Percentiles rank a stretch among this genome's conserved stretches.
Evolutionary conservation across 2,888 invertebrate genomes (phyloP).

Genomic region (Diachrysia chrysitis): DNA sequence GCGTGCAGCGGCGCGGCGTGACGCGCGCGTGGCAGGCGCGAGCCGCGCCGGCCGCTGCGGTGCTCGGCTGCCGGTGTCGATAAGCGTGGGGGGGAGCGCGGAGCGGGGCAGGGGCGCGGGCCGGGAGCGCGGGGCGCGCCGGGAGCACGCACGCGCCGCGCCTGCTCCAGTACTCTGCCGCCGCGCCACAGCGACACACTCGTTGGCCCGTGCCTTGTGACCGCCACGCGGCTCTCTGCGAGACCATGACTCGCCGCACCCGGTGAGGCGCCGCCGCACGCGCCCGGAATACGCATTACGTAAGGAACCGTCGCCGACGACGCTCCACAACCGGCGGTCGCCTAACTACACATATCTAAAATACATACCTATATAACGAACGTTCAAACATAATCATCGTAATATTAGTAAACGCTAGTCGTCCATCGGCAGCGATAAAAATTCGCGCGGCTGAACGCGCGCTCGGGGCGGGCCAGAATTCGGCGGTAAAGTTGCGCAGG

Average conservation of each 20-base stretch:
- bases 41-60: slow-evolving; percentile 76
- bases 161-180: slow-evolving; percentile 80
- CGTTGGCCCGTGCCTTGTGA: slow-evolving; percentile 70
- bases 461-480: slow-evolving; percentile 54
- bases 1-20: slow-evolving; percentile 59
- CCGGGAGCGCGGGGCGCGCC: slow-evolving; percentile 65
- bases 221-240: slow-evolving; percentile 78
- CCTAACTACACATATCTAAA: slow-evolving; percentile 68
- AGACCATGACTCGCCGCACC: slow-evolving; percentile 81
- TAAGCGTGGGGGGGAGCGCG: slow-evolving; percentile 74
- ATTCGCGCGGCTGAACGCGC: slow-evolving; percentile 55
- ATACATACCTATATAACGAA: slow-evolving; percentile 59
- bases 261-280: slow-evolving; percentile 81
- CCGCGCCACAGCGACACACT: slow-evolving; percentile 77
- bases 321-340: slow-evolving; percentile 56
- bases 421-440: slow-evolving; percentile 46
- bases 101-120: slow-evolving; percentile 56
- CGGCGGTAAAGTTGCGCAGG: slow-evolving; percentile 66
- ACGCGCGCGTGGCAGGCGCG: slow-evolving; percentile 65
- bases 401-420: slow-evolving; percentile 57
- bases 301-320: slow-evolving; percentile 69
- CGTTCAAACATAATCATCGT: slow-evolving; percentile 61
- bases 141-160: slow-evolving; percentile 75
- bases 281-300: slow-evolving; percentile 79
- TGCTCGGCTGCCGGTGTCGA: slow-evolving; percentile 83